Evolutionary conservation across 2,888 invertebrate genomes (phyloP), one percentile per base, ranked within the genome.

Genomic region (Perdita meconis): DNA sequence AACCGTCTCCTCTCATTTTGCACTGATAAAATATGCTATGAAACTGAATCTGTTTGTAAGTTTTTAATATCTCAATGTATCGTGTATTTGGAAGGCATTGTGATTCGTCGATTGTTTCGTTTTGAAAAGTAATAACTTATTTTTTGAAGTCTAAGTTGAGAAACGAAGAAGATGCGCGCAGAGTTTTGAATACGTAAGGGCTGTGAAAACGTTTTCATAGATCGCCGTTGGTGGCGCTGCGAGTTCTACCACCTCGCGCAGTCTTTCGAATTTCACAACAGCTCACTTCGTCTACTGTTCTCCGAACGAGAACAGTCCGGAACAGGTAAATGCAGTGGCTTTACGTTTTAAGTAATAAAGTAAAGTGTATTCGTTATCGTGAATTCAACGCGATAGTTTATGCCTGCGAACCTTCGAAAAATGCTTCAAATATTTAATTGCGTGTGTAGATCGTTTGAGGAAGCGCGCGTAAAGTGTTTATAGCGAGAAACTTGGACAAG

Each of bases 231-330:
- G 47, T 30, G 73, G 79, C 79, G 79, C 78, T 63, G 59, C 34
- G 16, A 5, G 26, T 6, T 24, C 38, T 24, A 19, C 38, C 24
- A n/a, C 40, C 34, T 30, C 42, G 26, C 55, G 51, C 19, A 69
- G 38, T 65, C 44, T n/a, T 78, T 78, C 42, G 60, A 78, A 79
- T 65, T 65, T 78, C 74, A 55, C 72, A 40, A 51, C 78, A 36
- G 55, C 56, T 72, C 78, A 79, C 51, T 78, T 64, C 19, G 66
- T 44, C 38, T 61, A 51, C 64, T 34, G 64, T 72, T 78, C 78
- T 53, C 64, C 64, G n/a, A 47, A 50, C 72, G 42, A 19, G 40
- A 51, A 71, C 63, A 67, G 19, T 19, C 61, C 13, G 22, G 19
- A 10, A 44, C 36, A 16, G 8, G 3, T 12, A 44, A 22, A 12